phyloP scores from a whole-genome alignment of 1,140 invertebrate genomes.

The Venustaconcha ellipsiformis region DNA sequence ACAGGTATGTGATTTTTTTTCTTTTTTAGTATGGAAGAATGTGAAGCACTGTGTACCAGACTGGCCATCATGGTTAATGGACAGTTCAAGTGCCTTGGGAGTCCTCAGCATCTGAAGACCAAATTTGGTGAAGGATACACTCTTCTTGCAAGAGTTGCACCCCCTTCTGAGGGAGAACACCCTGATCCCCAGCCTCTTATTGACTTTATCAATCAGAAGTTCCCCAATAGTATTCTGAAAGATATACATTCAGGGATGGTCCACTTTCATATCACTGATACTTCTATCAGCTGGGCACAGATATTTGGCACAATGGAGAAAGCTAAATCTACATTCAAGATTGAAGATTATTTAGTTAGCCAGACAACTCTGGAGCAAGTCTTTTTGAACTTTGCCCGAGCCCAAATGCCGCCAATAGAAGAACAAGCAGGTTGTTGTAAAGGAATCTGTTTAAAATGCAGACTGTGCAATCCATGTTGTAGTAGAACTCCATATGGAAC shows the following conservation, averaged over 20 bases:
- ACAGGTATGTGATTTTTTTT: background rate
- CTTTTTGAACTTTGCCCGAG: constrained; percentile 70
- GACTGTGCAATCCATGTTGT: background rate
- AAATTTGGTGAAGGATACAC: constrained; percentile 69
- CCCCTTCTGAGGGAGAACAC: constrained; percentile 22
- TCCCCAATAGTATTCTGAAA: constrained; percentile 69
- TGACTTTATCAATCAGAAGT: constrained; percentile 53
- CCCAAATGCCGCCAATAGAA: constrained; percentile 63
- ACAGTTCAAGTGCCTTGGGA: constrained; percentile 68
- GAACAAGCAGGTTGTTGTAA: constrained; percentile 25
- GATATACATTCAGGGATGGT: constrained; percentile 81
- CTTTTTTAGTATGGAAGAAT: constrained; percentile 71
- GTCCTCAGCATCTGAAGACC: constrained; percentile 70
- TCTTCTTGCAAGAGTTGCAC: constrained; percentile 62
- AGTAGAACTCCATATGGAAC: no score
- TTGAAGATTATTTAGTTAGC: constrained; percentile 82
- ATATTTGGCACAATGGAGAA: constrained; percentile 76
- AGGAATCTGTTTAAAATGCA: constrained; percentile 20
- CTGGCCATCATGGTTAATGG: constrained; percentile 73
- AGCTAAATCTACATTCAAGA: constrained; percentile 71
- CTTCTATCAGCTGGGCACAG: constrained; percentile 73
- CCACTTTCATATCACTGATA: constrained; percentile 65
- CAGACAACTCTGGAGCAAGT: constrained; percentile 86
- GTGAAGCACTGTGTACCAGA: constrained; percentile 71
- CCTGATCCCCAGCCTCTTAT: constrained; percentile 48